These are phyloP conservation scores for Sarcophaga rosellei DNA, from an alignment of 2,888 invertebrate species.

Conservation along the genomic window DNA sequence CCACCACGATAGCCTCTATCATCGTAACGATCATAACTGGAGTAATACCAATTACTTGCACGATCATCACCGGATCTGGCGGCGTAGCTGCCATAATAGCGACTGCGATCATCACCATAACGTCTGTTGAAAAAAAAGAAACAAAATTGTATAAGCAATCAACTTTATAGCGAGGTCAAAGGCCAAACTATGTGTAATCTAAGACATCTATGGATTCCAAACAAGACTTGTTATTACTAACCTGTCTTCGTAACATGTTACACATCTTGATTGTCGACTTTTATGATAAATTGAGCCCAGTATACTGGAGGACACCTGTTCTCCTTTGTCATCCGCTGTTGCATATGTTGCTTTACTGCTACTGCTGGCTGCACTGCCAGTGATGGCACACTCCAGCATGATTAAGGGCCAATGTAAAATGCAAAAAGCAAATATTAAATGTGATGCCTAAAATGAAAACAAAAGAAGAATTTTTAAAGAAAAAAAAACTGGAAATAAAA, in stretches of 20 bases:
- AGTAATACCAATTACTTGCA: conserved; percentile 71
- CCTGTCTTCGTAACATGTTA: conserved; percentile 79
- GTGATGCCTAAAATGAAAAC: conserved; percentile 46
- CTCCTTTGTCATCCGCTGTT: conserved; percentile 39
- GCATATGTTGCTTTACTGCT: conserved; percentile 36
- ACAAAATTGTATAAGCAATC: not conserved
- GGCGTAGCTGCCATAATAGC: conserved; percentile 72
- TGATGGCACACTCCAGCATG: conserved; percentile 34
- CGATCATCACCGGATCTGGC: conserved; percentile 76
- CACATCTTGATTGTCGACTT: conserved; percentile 79
- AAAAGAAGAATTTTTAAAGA: not conserved
- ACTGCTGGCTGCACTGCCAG: conserved; percentile 15
- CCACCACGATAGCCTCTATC: conserved; percentile 73
- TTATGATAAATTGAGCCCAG: conserved; percentile 75
- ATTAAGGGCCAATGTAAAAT: conserved; percentile 55
- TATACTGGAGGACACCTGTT: conserved; percentile 45
- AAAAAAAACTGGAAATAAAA: not conserved
- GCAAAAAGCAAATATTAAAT: conserved; percentile 52
- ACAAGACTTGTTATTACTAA: conserved; percentile 51
- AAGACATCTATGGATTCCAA: not conserved
- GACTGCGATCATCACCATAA: conserved; percentile 70
- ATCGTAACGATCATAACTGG: conserved; percentile 76
- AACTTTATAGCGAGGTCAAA: too few relatives aligned
- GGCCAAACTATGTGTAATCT: too few relatives aligned
- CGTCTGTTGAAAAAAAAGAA: conserved; percentile 13